Base-by-base conservation (phyloP, 2,888 invertebrate species). In the Hyles lineata region DNA sequence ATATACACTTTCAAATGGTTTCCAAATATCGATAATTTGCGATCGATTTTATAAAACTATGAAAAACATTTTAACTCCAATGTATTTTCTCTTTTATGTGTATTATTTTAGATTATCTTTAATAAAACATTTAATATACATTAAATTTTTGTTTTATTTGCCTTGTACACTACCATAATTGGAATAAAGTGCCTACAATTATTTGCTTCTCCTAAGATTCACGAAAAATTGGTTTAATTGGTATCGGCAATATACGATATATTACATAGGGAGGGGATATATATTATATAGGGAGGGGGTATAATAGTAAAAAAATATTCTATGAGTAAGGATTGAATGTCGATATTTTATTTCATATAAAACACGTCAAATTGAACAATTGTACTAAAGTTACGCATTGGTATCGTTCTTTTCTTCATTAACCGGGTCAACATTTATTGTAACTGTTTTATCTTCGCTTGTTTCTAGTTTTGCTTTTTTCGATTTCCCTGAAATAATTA, bases 401-500 rank as follows among this genome's bases (percentile, higher is more conserved):
- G 59, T 9, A 11, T 29, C 29, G n/a, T 9, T 29, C 5, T 29
- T 29, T 5, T 61, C 19, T 29, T 29, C 61, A 63, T 59, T 29
- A 55, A 72, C 69, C 0, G 61, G 17, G 8, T 75, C 61, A 76
- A 76, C 80, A 35, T 82, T 86, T 75, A 78, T 78, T 61, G 75
- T 76, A 11, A 73, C 74, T 19, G 73, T 76, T 55, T 77, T 80
- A 19, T 79, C 80, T 25, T 80, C 80, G 4, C 74, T 74, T 21
- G 69, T 59, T 70, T 83, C 82, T 6, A 74, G n/a, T 73, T 81
- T 79, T 0, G 73, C 32, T 60, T 78, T 80, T 74, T 80, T 85
- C 0, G 78, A 74, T 79, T 87, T 89, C 74, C 78, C 90, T 91
- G 84, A 71, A 85, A 84, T 69, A 71, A 71, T 73, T 72, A 29